A percentile compares a stretch with the other conserved stretches of the same genome.
phyloP scores from a whole-genome alignment of 1,140 invertebrate genomes.

The Monomorium pharaonis region DNA sequence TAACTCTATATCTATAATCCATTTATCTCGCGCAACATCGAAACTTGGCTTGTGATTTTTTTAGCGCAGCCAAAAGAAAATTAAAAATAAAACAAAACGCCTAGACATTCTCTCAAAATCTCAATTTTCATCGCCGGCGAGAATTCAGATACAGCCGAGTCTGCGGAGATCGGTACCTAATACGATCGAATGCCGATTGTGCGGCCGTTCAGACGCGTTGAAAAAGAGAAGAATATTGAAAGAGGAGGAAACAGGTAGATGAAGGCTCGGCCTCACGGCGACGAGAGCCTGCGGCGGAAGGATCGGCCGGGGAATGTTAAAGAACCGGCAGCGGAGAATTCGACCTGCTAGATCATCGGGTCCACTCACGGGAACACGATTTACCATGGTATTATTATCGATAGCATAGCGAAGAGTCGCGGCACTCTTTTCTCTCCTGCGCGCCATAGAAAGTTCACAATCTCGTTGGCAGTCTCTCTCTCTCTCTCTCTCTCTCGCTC shows the following conservation, averaged over 20 bases:
- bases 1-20: no score
- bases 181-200: constrained; percentile 1
- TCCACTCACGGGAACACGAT: neutral
- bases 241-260: constrained; percentile 27
- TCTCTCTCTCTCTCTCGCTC: neutral
- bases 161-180: neutral
- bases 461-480: constrained; percentile 4
- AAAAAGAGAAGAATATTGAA: constrained; percentile 14
- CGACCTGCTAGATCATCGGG: constrained; percentile 56
- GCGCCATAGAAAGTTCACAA: constrained; percentile 23
- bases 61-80: neutral
- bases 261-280: constrained; percentile 8
- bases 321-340: constrained; percentile 22
- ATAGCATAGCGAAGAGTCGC: constrained; percentile 32
- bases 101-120: neutral
- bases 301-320: neutral
- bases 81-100: no score
- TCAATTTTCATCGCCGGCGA: neutral
- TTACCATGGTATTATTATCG: constrained; percentile 50
- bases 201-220: neutral
- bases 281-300: constrained; percentile 18
- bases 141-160: neutral
- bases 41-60: neutral
- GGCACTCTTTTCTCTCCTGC: neutral
- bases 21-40: no score